Conservation (phyloP, 53 echinoderm and acorn worm genomes). For the Actinopyga echinites region DNA sequence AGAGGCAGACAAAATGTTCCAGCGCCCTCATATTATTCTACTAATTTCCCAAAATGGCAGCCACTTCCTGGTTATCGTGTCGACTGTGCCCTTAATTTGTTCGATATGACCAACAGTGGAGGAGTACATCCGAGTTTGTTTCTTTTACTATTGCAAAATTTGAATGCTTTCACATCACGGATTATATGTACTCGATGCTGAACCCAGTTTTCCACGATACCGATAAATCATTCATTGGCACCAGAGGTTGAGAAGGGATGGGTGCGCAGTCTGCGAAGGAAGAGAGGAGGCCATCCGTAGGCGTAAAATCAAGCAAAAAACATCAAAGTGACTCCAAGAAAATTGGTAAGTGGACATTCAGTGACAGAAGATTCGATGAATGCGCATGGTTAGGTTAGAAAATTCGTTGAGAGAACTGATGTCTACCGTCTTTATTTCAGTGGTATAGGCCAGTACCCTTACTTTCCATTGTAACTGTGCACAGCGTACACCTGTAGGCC, state of each 20-base stretch:
- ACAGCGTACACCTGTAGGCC: too few species aligned
- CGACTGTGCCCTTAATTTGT: background rate
- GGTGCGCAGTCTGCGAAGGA: conserved; percentile 39
- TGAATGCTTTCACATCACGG: too few species aligned
- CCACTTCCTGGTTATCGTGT: conserved; percentile 38
- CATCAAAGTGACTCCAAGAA: conserved; percentile 12
- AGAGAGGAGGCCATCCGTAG: conserved; percentile 11
- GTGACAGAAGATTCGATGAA: too few species aligned
- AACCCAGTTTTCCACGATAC: conserved; percentile 3
- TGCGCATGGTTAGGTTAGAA: too few species aligned
- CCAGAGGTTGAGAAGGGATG: conserved; percentile 33
- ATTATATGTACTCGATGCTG: background rate
- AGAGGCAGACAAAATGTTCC: background rate
- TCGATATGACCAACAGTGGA: background rate
- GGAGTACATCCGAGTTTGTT: too few species aligned
- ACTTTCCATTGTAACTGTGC: too few species aligned
- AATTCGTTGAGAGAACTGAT: too few species aligned
- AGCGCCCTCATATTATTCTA: background rate
- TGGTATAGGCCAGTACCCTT: too few species aligned
- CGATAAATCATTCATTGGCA: conserved; percentile 30
- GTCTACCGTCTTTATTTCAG: too few species aligned
- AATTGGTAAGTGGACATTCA: background rate
- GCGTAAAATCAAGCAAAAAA: conserved; percentile 12
- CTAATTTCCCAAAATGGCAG: conserved; percentile 31
- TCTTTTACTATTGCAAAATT: too few species aligned